Base-by-base conservation (phyloP, 92 coral and sea anemone genomes). In the Porites lobata region DNA sequence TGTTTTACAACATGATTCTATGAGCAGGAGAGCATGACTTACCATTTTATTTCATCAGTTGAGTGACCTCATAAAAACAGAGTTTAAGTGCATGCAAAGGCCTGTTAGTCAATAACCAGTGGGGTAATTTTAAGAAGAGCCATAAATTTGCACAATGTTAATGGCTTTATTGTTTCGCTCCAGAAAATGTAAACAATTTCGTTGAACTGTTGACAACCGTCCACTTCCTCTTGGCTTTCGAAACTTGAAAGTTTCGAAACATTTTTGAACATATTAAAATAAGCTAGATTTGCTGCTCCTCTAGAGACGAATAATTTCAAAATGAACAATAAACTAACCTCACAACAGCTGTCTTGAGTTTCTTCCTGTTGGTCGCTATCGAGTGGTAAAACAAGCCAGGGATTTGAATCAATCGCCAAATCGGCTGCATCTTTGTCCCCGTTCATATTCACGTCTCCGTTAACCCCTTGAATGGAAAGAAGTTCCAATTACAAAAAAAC, bases 291-390 rank as follows among this genome's bases (percentile, higher is more conserved):
- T 8, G 3, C 14, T 11, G 17, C 13, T 56, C 61, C 11, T 4
- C 22, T 18, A 65, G 14, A 50, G 22, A 54, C 50, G 8, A 71
- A 69, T 53, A 8, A 61, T 52, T 59, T 53, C 72, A 63, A 59
- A 79, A 79, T 10, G 19, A 65, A 32, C 14, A 72, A 56, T 56
- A 10, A 53, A 26, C 69, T 17, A 71, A 95, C 96, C 98, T 95
- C 98, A 50, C 90, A 95, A 68, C 96, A 95, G 71, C 96, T 95
- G 56, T 95, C 98, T 38, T 38, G 47, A 38, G 47, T 38, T 38
- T 38, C 47, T 65, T 95, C 98, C 17, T 83, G 89, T 22, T 77
- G 88, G n/a, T 93, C 94, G 15, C 88, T 87, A 53, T 90, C 92
- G 12, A 77, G 86, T 0, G 93, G 78, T 72, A 90, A 72, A 51